These are phyloP conservation scores for Heteromurus nitidus DNA, from an alignment of 2,888 invertebrate genomes.

Conservation along the genomic window DNA sequence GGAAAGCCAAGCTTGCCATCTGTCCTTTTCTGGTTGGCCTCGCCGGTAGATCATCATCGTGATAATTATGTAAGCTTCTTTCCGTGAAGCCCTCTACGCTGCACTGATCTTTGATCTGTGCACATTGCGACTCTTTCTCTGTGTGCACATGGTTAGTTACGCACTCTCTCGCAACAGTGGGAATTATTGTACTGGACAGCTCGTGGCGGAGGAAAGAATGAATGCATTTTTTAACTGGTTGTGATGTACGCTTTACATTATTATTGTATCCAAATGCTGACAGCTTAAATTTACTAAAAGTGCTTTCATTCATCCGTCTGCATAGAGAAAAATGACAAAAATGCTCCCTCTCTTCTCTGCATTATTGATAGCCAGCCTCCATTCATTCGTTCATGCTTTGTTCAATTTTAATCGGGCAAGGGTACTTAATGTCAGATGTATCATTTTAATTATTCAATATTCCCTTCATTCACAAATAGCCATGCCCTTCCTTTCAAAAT, in stretches of 20 bases:
- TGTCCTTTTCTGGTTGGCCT: constrained; percentile 7
- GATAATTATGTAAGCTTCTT: constrained; percentile 53
- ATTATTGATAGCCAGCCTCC: constrained; percentile 44
- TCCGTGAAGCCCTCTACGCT: constrained; percentile 17
- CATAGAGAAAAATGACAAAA: too few relatives aligned
- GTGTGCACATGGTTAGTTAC: constrained; percentile 56
- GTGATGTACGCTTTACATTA: not conserved
- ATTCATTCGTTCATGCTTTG: constrained; percentile 42
- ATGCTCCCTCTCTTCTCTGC: constrained; percentile 21
- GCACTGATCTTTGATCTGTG: constrained; percentile 55
- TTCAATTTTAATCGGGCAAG: constrained; percentile 61
- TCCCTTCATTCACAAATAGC: constrained; percentile 1
- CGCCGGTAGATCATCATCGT: constrained; percentile 34
- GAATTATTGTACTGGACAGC: constrained; percentile 39
- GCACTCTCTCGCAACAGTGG: constrained; percentile 38
- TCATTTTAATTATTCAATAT: constrained; percentile 63
- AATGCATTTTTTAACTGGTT: constrained; percentile 2
- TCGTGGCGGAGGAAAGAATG: constrained; percentile 17
- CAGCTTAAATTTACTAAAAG: constrained; percentile 57
- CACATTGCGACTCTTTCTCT: too few relatives aligned
- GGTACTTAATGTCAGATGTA: constrained; percentile 64
- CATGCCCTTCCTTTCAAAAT: constrained; percentile 13
- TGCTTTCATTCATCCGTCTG: constrained; percentile 38
- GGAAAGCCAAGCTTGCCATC: constrained; percentile 45
- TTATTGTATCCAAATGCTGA: constrained; percentile 39